phyloP scores from a whole-genome alignment of 2,797 vertebrate species.

The Crocodylus rhombifer region DNA sequence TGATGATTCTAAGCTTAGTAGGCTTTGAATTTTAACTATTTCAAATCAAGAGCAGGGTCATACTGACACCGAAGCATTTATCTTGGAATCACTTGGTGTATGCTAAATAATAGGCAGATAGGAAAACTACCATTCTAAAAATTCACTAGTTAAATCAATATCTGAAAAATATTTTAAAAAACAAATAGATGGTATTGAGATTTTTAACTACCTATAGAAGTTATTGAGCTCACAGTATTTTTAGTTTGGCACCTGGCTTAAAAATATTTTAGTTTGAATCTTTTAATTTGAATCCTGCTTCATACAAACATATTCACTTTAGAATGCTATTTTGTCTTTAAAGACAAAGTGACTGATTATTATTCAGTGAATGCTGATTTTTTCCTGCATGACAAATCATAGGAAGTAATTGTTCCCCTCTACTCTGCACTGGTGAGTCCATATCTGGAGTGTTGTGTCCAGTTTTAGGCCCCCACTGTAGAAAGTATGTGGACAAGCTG shows the following conservation, averaged over 20 bases:
- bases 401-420: no score
- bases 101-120: no score
- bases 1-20: not conserved
- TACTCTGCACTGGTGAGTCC: no score
- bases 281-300: no score
- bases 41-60: not conserved
- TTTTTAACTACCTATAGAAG: not conserved
- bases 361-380: not conserved
- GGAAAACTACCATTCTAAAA: no score
- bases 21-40: not conserved
- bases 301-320: not conserved
- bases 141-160: no score
- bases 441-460: no score
- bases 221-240: not conserved
- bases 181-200: not conserved
- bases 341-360: not conserved
- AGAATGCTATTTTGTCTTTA: not conserved
- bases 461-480: no score
- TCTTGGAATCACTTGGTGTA: no score
- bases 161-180: no score
- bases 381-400: not conserved
- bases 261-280: not conserved
- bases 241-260: not conserved
- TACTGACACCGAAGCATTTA: conserved; percentile 1
- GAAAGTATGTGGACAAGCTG: no score